phyloP scores from a whole-genome alignment of 1,140 invertebrate species.

The Nomia melanderi region DNA sequence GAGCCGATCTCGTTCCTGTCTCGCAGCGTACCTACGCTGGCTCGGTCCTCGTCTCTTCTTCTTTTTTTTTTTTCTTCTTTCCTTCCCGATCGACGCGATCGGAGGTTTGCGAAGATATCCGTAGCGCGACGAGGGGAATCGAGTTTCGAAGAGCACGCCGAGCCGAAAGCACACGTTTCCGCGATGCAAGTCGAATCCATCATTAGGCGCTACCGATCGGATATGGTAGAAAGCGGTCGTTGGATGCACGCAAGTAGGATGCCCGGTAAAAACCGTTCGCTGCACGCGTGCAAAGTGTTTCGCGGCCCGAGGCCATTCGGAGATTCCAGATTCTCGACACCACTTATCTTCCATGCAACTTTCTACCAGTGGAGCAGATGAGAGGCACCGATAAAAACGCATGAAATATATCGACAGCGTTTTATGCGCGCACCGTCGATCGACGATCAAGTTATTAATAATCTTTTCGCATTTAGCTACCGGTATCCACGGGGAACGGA shows the following conservation, averaged over 20 bases:
- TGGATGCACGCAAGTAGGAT: slow-evolving; percentile 59
- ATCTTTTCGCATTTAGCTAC: slow-evolving; percentile 62
- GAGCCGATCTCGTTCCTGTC: neutral
- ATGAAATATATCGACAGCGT: slow-evolving; percentile 67
- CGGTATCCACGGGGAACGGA: slow-evolving; percentile 50
- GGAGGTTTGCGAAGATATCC: neutral
- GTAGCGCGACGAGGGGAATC: neutral
- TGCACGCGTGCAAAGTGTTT: slow-evolving; percentile 67
- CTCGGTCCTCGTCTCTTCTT: neutral
- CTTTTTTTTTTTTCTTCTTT: neutral
- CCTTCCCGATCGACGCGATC: too few species aligned
- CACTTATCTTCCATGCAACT: slow-evolving; percentile 67
- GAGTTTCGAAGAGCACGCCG: neutral
- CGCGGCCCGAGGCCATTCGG: slow-evolving; percentile 57
- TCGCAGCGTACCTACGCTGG: neutral
- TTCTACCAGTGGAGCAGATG: slow-evolving; percentile 67
- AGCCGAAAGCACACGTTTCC: slow-evolving; percentile 45
- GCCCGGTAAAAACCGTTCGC: slow-evolving; percentile 62
- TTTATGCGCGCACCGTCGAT: slow-evolving; percentile 52
- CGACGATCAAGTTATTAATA: slow-evolving; percentile 67
- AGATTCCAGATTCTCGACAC: slow-evolving; percentile 69
- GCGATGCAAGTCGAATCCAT: slow-evolving; percentile 58
- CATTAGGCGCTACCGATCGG: slow-evolving; percentile 64
- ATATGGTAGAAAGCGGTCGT: slow-evolving; percentile 30
- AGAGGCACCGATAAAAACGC: slow-evolving; percentile 66